Evolutionary conservation across 2,797 vertebrate species (phyloP).

Genomic region (Oophaga sylvatica): DNA sequence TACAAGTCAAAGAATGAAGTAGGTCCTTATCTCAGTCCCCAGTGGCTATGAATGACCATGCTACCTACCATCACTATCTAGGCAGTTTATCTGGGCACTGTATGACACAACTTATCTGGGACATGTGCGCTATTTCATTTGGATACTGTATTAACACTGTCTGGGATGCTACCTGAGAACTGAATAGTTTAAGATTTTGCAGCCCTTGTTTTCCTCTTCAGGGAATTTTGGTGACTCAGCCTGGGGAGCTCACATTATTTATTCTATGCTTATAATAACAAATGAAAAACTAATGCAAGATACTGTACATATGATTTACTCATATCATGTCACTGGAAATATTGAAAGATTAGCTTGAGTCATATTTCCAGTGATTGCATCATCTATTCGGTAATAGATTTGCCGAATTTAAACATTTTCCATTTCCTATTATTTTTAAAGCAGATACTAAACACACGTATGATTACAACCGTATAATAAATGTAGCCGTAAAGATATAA

Average conservation of each 20-base stretch:
- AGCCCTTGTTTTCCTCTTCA: not conserved
- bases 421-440: slow-evolving; percentile 15
- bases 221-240: not conserved
- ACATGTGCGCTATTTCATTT: no score
- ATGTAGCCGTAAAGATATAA: slow-evolving; percentile 63
- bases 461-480: slow-evolving; percentile 67
- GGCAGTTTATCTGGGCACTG: no score
- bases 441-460: slow-evolving; percentile 51
- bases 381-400: slow-evolving; percentile 1
- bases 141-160: no score
- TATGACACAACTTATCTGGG: no score
- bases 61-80: no score
- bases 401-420: slow-evolving; percentile 9
- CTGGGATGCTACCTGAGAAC: no score
- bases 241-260: not conserved
- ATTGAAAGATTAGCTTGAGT: not conserved
- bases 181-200: no score
- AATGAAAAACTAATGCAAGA: not conserved
- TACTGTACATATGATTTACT: not conserved
- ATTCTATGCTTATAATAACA: not conserved
- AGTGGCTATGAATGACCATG: no score
- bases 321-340: slow-evolving; percentile 3
- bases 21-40: no score
- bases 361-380: not conserved
- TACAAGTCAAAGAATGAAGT: no score